Percentiles rank a stretch among this genome's conserved stretches.
These are phyloP conservation scores for Carterocephalus palaemon DNA, from an alignment of 2,888 invertebrate genomes.

Conservation along the genomic window DNA sequence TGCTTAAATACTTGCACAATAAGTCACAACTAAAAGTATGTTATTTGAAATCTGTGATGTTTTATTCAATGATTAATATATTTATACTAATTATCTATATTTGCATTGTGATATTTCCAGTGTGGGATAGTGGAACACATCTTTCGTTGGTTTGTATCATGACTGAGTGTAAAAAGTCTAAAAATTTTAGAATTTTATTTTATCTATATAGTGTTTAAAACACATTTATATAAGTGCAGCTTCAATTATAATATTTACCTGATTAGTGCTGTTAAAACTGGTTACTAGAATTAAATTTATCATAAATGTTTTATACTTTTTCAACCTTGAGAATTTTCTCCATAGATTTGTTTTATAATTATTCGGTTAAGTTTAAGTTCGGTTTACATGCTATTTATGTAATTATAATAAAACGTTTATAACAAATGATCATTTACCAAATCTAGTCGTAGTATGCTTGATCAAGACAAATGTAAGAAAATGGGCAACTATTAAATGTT, in stretches of 20 bases:
- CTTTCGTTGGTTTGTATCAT: slow-evolving; percentile 2
- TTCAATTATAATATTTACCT: slow-evolving; percentile 4
- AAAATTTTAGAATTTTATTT: slow-evolving; percentile 9
- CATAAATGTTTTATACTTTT: no score
- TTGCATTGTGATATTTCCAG: slow-evolving; percentile 16
- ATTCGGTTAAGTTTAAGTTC: no score
- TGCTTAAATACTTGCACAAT: no score
- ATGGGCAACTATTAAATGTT: no score
- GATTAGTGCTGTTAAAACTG: background rate
- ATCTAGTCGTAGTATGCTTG: no score
- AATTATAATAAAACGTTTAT: no score
- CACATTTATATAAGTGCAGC: slow-evolving; percentile 14
- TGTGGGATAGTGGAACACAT: background rate
- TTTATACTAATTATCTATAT: slow-evolving; percentile 9
- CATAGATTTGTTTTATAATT: no score
- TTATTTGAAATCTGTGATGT: slow-evolving; percentile 24
- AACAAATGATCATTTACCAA: no score
- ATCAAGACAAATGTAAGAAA: no score
- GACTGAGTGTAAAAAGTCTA: slow-evolving; percentile 15
- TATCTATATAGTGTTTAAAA: slow-evolving; percentile 10
- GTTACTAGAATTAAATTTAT: no score
- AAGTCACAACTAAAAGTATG: slow-evolving; percentile 2
- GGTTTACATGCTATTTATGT: no score
- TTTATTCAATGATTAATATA: slow-evolving; percentile 15
- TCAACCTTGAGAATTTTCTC: no score